Conservation (phyloP, 2,797 vertebrate species). For the Acanthurus tractus region DNA sequence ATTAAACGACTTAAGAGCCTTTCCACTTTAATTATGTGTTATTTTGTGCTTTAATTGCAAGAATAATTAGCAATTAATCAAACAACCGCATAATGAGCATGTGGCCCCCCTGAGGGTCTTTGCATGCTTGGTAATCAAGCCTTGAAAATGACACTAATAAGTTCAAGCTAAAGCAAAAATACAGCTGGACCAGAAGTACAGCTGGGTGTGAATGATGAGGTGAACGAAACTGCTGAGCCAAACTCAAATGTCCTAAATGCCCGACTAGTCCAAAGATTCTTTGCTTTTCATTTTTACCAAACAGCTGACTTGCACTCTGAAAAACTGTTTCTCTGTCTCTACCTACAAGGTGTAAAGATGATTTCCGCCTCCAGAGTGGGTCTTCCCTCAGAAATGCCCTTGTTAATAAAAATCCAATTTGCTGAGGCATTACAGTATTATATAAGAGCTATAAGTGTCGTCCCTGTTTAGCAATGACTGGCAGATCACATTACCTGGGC, state of each 20-base stretch:
- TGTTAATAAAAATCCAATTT: slow-evolving; percentile 38
- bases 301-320: slow-evolving; percentile 29
- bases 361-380: slow-evolving; percentile 28
- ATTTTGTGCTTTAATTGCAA: not conserved
- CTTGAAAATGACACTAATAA: not conserved
- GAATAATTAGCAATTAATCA: not conserved
- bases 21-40: not conserved
- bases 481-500: slow-evolving; percentile 89
- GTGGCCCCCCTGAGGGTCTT: not conserved
- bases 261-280: slow-evolving; percentile 6
- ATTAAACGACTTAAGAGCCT: not conserved
- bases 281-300: slow-evolving; percentile 18
- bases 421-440: slow-evolving; percentile 7
- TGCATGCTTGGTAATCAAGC: not conserved
- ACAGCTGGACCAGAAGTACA: slow-evolving; percentile 5
- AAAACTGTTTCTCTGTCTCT: slow-evolving; percentile 23
- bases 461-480: slow-evolving; percentile 23
- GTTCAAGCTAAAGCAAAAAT: not conserved
- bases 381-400: slow-evolving; percentile 26
- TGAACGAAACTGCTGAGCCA: slow-evolving; percentile 21
- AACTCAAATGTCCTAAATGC: slow-evolving; percentile 19
- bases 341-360: slow-evolving; percentile 24
- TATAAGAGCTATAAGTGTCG: slow-evolving; percentile 15
- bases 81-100: slow-evolving; percentile 5
- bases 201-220: slow-evolving; percentile 15